A percentile compares a stretch with the other conserved stretches of the same genome.
phyloP scores from a whole-genome alignment of 2,113 vertebrate genomes.

The Rhinopomastus cyanomelas region DNA sequence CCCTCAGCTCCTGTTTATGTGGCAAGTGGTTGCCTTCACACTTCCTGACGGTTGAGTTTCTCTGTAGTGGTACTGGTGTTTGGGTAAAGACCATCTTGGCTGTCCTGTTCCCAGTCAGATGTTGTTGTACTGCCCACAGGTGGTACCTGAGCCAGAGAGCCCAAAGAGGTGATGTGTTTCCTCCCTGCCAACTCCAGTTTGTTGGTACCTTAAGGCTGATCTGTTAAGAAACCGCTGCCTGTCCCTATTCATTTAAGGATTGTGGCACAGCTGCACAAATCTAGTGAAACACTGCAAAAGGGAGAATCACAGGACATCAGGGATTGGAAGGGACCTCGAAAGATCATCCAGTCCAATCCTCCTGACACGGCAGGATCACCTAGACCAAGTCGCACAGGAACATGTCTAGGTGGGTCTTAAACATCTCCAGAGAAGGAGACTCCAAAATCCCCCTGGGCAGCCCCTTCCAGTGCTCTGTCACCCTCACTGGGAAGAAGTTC shows the following conservation, averaged over 20 bases:
- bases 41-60: not conserved
- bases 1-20: not conserved
- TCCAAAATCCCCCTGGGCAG: too few relatives aligned
- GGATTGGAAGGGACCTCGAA: too few relatives aligned
- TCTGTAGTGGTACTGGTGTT: not conserved
- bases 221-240: not conserved
- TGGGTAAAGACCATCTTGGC: not conserved
- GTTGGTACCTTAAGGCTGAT: rapidly evolving
- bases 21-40: not conserved
- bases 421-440: too few relatives aligned
- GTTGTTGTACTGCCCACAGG: rapidly evolving
- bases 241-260: not conserved
- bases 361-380: too few relatives aligned
- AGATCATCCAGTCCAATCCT: too few relatives aligned
- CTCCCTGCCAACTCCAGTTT: rapidly evolving
- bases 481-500: too few relatives aligned
- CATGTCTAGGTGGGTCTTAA: too few relatives aligned
- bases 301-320: not conserved
- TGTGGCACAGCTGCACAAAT: not conserved
- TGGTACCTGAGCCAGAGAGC: not conserved
- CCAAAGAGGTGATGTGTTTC: rapidly evolving
- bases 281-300: too few relatives aligned
- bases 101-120: rapidly evolving
- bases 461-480: too few relatives aligned
- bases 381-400: too few relatives aligned